Evolutionary conservation across 2,888 invertebrate species (phyloP).

Genomic region (Yponomeuta malinellus): DNA sequence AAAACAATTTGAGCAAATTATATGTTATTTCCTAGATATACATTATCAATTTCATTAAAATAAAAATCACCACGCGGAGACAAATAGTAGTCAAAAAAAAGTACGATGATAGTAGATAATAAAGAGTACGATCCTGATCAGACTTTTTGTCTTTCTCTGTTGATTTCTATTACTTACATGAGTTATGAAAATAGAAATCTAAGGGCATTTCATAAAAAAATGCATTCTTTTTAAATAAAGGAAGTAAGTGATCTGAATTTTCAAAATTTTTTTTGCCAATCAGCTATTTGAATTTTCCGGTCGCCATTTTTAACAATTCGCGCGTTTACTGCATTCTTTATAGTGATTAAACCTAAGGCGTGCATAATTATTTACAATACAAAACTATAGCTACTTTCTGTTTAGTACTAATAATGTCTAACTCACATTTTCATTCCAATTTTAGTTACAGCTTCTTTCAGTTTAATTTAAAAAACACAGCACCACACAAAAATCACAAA

Average conservation of each 20-base stretch:
- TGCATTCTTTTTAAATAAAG: no score
- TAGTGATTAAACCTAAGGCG: conserved; percentile 15
- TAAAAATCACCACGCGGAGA: no score
- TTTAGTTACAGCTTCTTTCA: conserved; percentile 13
- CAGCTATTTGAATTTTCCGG: neutral
- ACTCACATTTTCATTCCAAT: conserved; percentile 15
- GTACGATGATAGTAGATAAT: no score
- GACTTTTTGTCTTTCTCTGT: no score
- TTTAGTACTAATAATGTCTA: conserved; percentile 11
- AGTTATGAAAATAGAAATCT: no score
- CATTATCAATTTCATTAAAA: no score
- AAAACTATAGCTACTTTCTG: conserved; percentile 11
- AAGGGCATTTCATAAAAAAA: no score
- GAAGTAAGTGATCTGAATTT: no score
- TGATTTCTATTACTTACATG: no score
- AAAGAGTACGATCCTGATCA: no score
- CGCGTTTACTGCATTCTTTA: conserved; percentile 4
- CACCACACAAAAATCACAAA: conserved; percentile 8
- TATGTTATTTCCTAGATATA: no score
- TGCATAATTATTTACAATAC: conserved; percentile 12
- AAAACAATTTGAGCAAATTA: neutral
- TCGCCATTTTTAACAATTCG: conserved; percentile 3
- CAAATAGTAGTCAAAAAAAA: no score
- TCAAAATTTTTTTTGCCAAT: neutral
- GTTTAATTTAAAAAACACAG: neutral